Percentiles rank a stretch among this genome's conserved stretches.
These are phyloP conservation scores for Channallabes apus DNA, from an alignment of 2,797 vertebrate species.

Conservation along the genomic window DNA sequence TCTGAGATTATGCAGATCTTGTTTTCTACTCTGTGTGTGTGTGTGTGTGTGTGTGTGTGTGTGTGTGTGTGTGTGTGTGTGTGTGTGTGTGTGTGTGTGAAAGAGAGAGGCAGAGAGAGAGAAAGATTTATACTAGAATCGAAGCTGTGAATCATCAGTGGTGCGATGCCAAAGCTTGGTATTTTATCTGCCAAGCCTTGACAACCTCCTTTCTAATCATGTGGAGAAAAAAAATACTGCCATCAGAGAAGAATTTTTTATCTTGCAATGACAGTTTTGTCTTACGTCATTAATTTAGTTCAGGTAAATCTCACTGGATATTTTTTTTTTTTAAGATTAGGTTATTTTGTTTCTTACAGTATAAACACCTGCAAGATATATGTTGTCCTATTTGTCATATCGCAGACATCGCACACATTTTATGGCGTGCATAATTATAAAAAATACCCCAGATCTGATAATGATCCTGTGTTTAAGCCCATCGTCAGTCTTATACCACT, in stretches of 20 bases:
- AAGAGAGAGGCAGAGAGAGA: not conserved
- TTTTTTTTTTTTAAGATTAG: not conserved
- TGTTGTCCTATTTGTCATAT: not conserved
- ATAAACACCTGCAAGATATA: not conserved
- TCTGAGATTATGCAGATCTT: not conserved
- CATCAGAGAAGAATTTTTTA: not conserved
- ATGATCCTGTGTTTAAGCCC: not conserved
- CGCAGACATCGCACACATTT: not conserved
- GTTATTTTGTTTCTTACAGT: not conserved
- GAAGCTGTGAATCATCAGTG: slow-evolving; percentile 18
- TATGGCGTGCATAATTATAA: not conserved
- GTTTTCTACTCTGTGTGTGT: not conserved
- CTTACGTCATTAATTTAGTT: not conserved
- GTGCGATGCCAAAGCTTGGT: not conserved
- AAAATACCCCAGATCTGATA: not conserved
- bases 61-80: not conserved
- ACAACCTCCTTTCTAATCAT: not conserved
- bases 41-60: not conserved
- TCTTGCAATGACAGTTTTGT: not conserved
- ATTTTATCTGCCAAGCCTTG: slow-evolving; percentile 19
- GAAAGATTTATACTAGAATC: not conserved
- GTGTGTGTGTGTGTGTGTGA: not conserved
- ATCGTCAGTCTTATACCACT: not conserved
- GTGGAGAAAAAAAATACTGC: not conserved
- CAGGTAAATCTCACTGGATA: not conserved